Base-by-base conservation (phyloP, 2,888 invertebrate species). In the Patella pellucida region DNA sequence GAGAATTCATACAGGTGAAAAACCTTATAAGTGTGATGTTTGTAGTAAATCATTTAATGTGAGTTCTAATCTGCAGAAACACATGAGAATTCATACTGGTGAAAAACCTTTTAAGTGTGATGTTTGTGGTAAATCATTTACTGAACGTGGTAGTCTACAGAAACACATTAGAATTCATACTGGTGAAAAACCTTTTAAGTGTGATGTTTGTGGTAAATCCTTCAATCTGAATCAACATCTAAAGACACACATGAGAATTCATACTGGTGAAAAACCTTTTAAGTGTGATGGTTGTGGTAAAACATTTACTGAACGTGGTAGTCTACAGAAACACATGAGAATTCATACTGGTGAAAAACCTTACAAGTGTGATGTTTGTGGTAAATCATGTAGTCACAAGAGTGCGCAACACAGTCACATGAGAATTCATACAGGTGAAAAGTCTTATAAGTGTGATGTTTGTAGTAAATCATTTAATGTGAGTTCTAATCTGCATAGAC, bases 111-210 rank as follows among this genome's bases (percentile, higher is more conserved):
- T 69, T 23, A 51, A 73, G 54, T 78, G 78, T 78, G 51, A 73
- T 54, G 70, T 62, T n/a, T 78, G 78, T 73, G 73, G 76, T 67
- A 73, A 78, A 71, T 52, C 23, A 23, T 76, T 70, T 71, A 52
- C 15, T 52, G 16, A 5, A 12, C n/a, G 15, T 51, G 4, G 27
- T 73, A 2, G 62, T 69, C 62, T 75, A 27, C 11, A 72, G 52
- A 70, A 0, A 51, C 75, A 73, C 67, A 31, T 62, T 52, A 73
- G 16, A 52, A 52, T 15, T 56, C 62, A 62, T 62, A 41, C 41
- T 9, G 41, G 41, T 41, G 41, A 41, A 9, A 41, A 41, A 41
- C 1, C 41, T 41, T 41, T 9, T 1, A 41, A 41, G 9, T 41
- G 41, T 41, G 41, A 41, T 41, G 41, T 41, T 41, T 41, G 41